Percentiles rank a stretch among this genome's conserved stretches.
phyloP scores from a whole-genome alignment of 1,140 invertebrate species.

The Temnothorax nylanderi region DNA sequence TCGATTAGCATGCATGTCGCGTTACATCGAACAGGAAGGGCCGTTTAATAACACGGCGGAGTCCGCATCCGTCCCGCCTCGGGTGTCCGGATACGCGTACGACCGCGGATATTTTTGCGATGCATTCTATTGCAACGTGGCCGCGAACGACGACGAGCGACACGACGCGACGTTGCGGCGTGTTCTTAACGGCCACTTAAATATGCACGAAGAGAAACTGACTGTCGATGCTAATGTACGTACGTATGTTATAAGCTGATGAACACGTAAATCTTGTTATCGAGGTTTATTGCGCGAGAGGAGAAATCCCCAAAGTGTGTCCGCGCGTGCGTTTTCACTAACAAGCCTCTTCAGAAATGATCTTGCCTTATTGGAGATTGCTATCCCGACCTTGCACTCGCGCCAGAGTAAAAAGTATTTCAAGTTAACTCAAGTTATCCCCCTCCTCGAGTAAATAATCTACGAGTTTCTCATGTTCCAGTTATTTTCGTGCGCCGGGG shows the following conservation, averaged over 20 bases:
- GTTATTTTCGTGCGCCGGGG: background rate
- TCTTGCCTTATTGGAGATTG: background rate
- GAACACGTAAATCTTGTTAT: constrained; percentile 30
- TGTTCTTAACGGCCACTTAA: background rate
- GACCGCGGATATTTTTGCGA: constrained; percentile 26
- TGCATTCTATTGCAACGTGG: background rate
- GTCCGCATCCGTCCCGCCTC: constrained; percentile 47
- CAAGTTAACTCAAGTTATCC: background rate
- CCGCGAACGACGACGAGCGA: background rate
- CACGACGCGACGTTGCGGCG: background rate
- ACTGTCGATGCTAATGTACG: constrained; percentile 7
- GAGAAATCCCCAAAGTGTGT: constrained; percentile 1
- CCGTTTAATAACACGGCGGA: constrained; percentile 63
- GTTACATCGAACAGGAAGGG: constrained; percentile 61
- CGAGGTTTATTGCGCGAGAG: constrained; percentile 6
- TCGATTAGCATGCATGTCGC: constrained; percentile 65
- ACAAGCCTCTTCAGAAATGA: background rate
- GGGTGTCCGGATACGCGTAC: constrained; percentile 21
- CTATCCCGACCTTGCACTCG: background rate
- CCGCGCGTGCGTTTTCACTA: background rate
- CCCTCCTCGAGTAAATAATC: constrained; percentile 3
- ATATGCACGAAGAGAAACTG: constrained; percentile 40
- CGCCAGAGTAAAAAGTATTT: background rate
- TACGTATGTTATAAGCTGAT: background rate
- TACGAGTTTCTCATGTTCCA: constrained; percentile 1